Percentiles rank a stretch among this genome's conserved stretches.
These are phyloP conservation scores for Parthenolecanium corni DNA, from an alignment of 2,888 invertebrate species.

Conservation along the genomic window DNA sequence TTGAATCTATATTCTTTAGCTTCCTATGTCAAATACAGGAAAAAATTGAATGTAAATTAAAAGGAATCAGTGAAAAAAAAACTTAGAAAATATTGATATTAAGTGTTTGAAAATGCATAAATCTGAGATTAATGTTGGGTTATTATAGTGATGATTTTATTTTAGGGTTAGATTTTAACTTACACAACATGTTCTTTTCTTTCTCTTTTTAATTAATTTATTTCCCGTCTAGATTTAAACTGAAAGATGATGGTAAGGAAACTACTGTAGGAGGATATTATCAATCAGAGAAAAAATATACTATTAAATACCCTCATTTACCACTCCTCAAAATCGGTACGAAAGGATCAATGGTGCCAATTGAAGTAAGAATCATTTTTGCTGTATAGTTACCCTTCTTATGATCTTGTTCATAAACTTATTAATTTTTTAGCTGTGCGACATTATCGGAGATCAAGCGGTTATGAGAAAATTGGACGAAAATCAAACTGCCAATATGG, in stretches of 20 bases:
- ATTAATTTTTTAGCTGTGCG: slow-evolving; percentile 48
- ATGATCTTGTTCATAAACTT: not conserved
- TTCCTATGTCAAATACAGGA: too few species aligned
- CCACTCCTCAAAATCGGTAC: slow-evolving; percentile 78
- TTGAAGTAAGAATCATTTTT: slow-evolving; percentile 48
- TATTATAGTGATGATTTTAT: too few species aligned
- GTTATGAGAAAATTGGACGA: slow-evolving; percentile 70
- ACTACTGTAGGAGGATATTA: slow-evolving; percentile 45
- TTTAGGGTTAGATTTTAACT: too few species aligned
- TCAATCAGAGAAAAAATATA: slow-evolving; percentile 39
- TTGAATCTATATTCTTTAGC: too few species aligned
- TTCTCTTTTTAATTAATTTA: too few species aligned
- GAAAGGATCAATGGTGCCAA: slow-evolving; percentile 59
- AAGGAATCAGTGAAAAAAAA: too few species aligned
- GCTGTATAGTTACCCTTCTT: too few species aligned
- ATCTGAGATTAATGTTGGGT: too few species aligned
- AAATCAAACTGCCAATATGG: slow-evolving; percentile 74
- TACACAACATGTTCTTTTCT: too few species aligned
- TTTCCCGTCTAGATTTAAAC: slow-evolving; percentile 24
- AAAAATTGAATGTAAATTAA: too few species aligned
- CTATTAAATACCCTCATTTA: slow-evolving; percentile 51
- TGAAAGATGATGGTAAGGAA: slow-evolving; percentile 33
- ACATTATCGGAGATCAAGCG: slow-evolving; percentile 65
- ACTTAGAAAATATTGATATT: too few species aligned
- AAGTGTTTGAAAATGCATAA: too few species aligned